phyloP scores from a whole-genome alignment of 2,888 invertebrate genomes.

The Loripinus fragilis region DNA sequence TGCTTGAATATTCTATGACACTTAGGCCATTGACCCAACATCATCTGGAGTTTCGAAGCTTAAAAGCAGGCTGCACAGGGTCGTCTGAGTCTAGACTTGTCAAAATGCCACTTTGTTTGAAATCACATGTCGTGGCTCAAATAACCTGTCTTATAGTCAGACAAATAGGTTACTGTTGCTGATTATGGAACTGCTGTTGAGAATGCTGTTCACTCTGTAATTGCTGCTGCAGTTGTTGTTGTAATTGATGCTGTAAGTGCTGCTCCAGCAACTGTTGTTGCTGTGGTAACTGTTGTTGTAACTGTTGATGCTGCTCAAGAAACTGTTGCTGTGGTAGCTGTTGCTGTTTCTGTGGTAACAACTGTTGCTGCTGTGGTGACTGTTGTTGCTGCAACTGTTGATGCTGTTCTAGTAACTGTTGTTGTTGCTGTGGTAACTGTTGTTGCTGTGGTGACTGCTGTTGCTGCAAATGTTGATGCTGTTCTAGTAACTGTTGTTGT shows the following conservation, averaged over 20 bases:
- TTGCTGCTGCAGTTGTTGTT: not conserved
- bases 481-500: not conserved
- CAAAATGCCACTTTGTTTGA: too few species aligned
- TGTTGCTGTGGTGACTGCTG: conserved; percentile 25
- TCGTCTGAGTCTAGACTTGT: too few species aligned
- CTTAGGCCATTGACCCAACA: too few species aligned
- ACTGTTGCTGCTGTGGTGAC: not conserved
- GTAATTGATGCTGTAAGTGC: not conserved
- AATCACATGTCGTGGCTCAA: too few species aligned
- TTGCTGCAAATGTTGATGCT: not conserved
- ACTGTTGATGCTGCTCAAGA: not conserved
- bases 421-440: conserved; percentile 29
- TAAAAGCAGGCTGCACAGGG: too few species aligned
- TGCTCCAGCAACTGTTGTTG: not conserved
- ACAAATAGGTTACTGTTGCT: not conserved
- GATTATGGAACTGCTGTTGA: not conserved
- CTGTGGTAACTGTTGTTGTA: not conserved
- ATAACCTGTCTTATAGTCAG: too few species aligned
- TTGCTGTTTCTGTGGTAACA: not conserved
- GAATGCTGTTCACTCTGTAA: not conserved
- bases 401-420: not conserved
- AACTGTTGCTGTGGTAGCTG: not conserved
- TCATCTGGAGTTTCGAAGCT: too few species aligned
- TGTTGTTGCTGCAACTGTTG: not conserved
- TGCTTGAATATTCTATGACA: too few species aligned